Evolutionary conservation across 1,140 invertebrate species (phyloP).

Genomic region (Temnothorax longispinosus): DNA sequence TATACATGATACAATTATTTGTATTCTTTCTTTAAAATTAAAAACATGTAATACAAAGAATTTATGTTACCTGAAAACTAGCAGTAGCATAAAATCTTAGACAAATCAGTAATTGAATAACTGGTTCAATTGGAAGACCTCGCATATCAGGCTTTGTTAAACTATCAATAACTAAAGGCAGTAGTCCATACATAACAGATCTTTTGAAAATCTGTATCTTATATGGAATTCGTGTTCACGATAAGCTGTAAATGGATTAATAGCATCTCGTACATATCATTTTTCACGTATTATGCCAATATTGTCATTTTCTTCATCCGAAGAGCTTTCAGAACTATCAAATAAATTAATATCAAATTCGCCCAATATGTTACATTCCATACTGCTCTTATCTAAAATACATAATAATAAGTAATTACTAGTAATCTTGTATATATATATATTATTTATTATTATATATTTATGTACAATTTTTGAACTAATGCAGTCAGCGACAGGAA

Average conservation of each 20-base stretch:
- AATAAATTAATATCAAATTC: too few species aligned
- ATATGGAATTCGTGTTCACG: constrained; percentile 9
- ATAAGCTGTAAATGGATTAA: constrained; percentile 13
- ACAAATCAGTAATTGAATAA: constrained; percentile 11
- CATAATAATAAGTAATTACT: too few species aligned
- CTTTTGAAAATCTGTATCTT: constrained; percentile 26
- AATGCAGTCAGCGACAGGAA: too few species aligned
- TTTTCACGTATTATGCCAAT: too few species aligned
- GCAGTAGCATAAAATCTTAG: constrained; percentile 3
- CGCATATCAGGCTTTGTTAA: constrained; percentile 15
- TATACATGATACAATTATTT: neutral
- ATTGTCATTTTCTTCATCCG: too few species aligned
- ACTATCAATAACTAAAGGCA: neutral
- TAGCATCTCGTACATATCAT: too few species aligned
- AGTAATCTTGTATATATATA: too few species aligned
- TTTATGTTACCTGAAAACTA: neutral
- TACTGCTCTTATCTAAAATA: too few species aligned
- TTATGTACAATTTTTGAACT: too few species aligned
- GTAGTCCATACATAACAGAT: constrained; percentile 1
- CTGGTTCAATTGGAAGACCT: constrained; percentile 21
- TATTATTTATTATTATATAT: too few species aligned
- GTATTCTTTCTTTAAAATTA: neutral
- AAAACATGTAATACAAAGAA: neutral
- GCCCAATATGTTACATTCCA: too few species aligned
- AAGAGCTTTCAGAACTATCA: too few species aligned